Evolutionary conservation across 1,140 invertebrate species (phyloP), one percentile per base, ranked within the genome.

Genomic region (Trichonephila clavata): DNA sequence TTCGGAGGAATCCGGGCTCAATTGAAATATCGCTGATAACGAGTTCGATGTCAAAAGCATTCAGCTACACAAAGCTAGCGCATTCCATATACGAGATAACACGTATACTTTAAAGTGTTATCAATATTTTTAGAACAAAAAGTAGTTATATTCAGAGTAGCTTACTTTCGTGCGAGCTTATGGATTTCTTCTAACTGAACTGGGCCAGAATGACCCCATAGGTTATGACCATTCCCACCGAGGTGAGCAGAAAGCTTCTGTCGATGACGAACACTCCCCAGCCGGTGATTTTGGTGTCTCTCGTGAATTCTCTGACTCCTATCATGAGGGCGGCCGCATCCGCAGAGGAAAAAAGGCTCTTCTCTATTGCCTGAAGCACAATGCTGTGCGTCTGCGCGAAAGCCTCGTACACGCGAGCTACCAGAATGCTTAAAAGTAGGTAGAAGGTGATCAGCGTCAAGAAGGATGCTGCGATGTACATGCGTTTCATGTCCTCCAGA

Each of bases 201-300:
- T 89, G 87, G 16, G 65, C 39, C 63, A 89, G 21, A 14, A 89
- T 71, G 18, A 89, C 87, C 8, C 87, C 87, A 24, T 89, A 89
- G 18, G 21, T 89, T 20, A 89, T 71, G 0, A 89, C 39, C 87
- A 89, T 65, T 0, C 87, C 87, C 0, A 65, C 39, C 13, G 87
- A 89, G 10, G 87, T 61, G 18, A 89, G 63, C 32, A 89, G 18
- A 24, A 89, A 89, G 39, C n/a, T 89, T 14, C 63, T 89, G 13
- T 89, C 65, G 24, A 89, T 50, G 20, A 89, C 43, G 5, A 89
- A 89, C 18, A 89, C 27, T 20, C 87, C 87, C 87, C 87, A 89
- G 10, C 87, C 87, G 5, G 63, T 89, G 39, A 89, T 89, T 10
- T 61, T 50, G 18, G 87, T 32, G 20, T 89, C 57, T 0, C 65